Evolutionary conservation across 1,140 invertebrate species (phyloP).

Genomic region (Bombus superbus): DNA sequence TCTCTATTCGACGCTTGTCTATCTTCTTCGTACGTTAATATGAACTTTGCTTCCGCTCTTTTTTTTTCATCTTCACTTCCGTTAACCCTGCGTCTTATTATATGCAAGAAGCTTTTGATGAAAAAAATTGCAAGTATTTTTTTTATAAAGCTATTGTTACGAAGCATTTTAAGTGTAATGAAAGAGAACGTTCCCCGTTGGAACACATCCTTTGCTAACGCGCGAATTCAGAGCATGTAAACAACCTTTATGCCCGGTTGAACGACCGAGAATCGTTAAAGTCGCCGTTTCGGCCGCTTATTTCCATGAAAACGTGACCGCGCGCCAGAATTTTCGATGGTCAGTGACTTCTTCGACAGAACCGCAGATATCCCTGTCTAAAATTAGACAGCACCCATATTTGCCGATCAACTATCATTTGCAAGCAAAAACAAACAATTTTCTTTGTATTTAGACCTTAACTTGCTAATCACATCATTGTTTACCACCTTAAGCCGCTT

Average conservation of each 20-base stretch:
- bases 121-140: background rate
- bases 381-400: conserved; percentile 31
- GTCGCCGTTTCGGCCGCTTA: background rate
- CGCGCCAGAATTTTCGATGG: conserved; percentile 32
- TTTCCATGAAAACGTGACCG: conserved; percentile 36
- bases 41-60: background rate
- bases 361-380: conserved; percentile 7
- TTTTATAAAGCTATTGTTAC: background rate
- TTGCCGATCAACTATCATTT: background rate
- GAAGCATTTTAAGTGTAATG: background rate
- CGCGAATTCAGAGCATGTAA: background rate
- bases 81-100: background rate
- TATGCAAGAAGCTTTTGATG: background rate
- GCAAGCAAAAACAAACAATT: background rate
- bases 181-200: background rate
- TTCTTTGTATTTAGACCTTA: too few relatives aligned
- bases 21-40: background rate
- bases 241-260: conserved; percentile 15
- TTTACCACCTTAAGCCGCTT: too few relatives aligned
- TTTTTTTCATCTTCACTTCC: background rate
- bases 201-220: background rate
- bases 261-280: conserved; percentile 31
- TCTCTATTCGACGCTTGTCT: background rate
- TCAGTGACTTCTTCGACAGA: conserved; percentile 36
- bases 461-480: background rate